Evolutionary conservation across 2,888 invertebrate species (phyloP).

Genomic region (Epiblema foenella): DNA sequence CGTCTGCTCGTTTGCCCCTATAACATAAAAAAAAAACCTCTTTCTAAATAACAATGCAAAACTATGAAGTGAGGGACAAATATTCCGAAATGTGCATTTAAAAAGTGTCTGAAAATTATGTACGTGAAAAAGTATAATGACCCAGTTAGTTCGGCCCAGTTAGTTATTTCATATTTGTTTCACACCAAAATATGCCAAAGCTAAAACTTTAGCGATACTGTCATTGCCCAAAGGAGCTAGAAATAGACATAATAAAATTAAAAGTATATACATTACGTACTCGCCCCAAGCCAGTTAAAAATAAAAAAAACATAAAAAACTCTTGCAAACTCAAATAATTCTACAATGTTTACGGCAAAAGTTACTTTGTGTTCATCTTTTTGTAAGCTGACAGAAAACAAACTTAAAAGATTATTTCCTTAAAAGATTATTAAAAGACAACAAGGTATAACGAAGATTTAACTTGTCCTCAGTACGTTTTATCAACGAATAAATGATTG

Average conservation of each 20-base stretch:
- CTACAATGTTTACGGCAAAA: conserved; percentile 16
- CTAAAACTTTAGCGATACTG: neutral
- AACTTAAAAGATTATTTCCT: neutral
- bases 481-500: neutral
- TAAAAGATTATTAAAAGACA: neutral
- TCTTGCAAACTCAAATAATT: conserved; percentile 18
- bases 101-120: neutral
- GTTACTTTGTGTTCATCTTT: conserved; percentile 7
- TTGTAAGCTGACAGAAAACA: neutral
- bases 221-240: neutral
- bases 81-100: no score
- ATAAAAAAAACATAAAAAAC: conserved; percentile 7
- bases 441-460: neutral
- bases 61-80: no score
- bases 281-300: neutral
- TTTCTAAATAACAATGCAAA: no score
- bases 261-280: conserved; percentile 2
- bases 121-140: no score
- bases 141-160: neutral
- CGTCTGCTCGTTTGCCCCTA: no score
- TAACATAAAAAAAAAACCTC: no score
- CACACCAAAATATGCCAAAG: neutral
- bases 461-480: neutral
- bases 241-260: neutral
- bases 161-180: neutral